These are phyloP conservation scores for Polyergus mexicanus DNA, from an alignment of 1,140 invertebrate species.

Conservation along the genomic window DNA sequence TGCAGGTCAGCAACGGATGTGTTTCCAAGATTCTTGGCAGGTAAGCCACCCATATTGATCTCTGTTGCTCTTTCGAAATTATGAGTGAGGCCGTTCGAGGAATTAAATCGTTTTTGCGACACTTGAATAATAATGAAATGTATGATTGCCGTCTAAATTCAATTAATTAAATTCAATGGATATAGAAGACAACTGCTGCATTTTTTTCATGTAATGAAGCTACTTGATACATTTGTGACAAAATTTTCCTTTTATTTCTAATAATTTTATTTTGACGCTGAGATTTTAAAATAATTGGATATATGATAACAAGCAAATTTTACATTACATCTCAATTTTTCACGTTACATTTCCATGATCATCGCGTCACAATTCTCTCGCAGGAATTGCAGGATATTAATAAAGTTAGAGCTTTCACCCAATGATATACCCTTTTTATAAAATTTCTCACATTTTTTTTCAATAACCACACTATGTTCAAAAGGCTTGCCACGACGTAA, in stretches of 20 bases:
- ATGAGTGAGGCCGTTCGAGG: neutral
- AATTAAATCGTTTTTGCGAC: conserved; percentile 15
- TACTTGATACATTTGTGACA: conserved; percentile 27
- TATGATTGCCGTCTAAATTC: neutral
- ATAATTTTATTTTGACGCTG: neutral
- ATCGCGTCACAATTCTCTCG: neutral
- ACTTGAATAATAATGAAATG: neutral
- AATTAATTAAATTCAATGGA: neutral
- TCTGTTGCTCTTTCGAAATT: neutral
- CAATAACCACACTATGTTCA: neutral
- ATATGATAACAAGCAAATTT: neutral
- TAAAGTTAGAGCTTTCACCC: conserved; percentile 27
- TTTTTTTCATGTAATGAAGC: neutral
- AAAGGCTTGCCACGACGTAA: conserved; percentile 1
- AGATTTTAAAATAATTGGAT: conserved; percentile 36
- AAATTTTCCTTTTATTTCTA: conserved; percentile 4
- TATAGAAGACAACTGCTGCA: conserved; percentile 2
- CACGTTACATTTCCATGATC: neutral
- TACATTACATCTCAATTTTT: conserved; percentile 6
- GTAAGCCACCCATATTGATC: conserved; percentile 86
- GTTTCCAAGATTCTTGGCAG: conserved; percentile 98
- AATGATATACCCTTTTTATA: neutral
- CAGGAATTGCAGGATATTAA: conserved; percentile 18
- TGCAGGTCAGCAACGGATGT: conserved; percentile 98
- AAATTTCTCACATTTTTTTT: conserved; percentile 26